Base-by-base conservation (phyloP, 2,797 vertebrate genomes). In the Melanotaenia maccullochi region DNA sequence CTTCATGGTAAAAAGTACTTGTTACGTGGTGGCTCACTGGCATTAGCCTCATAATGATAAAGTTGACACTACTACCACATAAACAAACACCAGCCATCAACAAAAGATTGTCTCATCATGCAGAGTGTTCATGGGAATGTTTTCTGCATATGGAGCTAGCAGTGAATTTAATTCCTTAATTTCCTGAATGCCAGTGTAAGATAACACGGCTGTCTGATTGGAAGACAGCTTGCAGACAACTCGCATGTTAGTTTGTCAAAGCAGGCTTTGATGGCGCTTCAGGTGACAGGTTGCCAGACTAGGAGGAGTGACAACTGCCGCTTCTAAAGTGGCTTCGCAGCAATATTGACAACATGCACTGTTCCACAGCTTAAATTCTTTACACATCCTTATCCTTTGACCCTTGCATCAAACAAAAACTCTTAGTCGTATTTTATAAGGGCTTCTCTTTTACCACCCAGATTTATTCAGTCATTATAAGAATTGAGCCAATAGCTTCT, bases 231-330 rank as follows among this genome's bases (percentile, higher is more conserved):
- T 73, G 76, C 73, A 91, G 90, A 89, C 63, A 65, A 67, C 65
- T 79, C 85, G 79, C 80, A 40, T 87, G 89, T 92, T 89, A 86
- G 78, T 86, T 87, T 90, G 86, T 91, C 89, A 90, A 78, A 78
- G 83, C 56, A 5, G 56, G 82, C 78, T 47, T 82, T 85, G 85
- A 87, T 33, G 84, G 64, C 7, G 79, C 89, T 87, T 69, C 85
- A 90, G 90, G 87, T 91, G 92, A 91, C 89, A 91, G 84, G 84
- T 82, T 85, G 76, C 76, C 81, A 83, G 85, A 80, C 78, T 72
- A 52, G 73, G 75, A 83, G 84, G 82, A 79, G 60, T 72, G 65
- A 85, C 75, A 54, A 42, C 73, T 75, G 83, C 52, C 69, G 81
- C 67, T 72, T 85, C 76, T 72, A 63, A 87, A 90, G 76, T 73